These are phyloP conservation scores for Zosterops pallidus DNA, from an alignment of 2,113 vertebrate species.

Conservation along the genomic window DNA sequence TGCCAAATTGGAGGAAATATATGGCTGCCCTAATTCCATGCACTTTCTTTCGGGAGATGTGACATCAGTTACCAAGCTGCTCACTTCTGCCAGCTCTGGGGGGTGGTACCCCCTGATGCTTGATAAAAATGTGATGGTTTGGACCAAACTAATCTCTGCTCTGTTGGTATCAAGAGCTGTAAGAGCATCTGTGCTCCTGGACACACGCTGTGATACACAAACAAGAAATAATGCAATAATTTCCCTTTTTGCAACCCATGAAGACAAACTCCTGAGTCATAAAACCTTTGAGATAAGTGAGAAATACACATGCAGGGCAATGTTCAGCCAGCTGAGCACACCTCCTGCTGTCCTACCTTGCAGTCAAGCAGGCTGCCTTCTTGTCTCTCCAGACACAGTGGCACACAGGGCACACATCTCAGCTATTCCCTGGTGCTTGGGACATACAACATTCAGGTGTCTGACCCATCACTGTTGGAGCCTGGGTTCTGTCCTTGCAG, in stretches of 20 bases:
- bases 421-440: background rate
- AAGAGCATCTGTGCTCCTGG: slow-evolving; percentile 4
- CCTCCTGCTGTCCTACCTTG: background rate
- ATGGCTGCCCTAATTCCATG: background rate
- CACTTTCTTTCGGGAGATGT: background rate
- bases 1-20: slow-evolving; percentile 20
- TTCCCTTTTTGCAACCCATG: background rate
- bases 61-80: background rate
- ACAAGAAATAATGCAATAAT: background rate
- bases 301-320: background rate
- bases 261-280: background rate
- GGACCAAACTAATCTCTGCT: background rate
- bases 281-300: background rate
- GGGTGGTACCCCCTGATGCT: background rate
- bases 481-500: background rate
- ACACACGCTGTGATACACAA: background rate
- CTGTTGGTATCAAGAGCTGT: background rate
- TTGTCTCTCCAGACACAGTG: fast-evolving
- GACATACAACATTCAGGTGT: background rate
- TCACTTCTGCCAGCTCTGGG: background rate
- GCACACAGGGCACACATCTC: background rate
- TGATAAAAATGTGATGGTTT: background rate
- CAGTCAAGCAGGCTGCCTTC: background rate
- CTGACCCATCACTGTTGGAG: fast-evolving
- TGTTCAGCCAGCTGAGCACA: background rate